These are phyloP conservation scores for Lophius piscatorius DNA, from an alignment of 2,113 vertebrate species.

Conservation along the genomic window DNA sequence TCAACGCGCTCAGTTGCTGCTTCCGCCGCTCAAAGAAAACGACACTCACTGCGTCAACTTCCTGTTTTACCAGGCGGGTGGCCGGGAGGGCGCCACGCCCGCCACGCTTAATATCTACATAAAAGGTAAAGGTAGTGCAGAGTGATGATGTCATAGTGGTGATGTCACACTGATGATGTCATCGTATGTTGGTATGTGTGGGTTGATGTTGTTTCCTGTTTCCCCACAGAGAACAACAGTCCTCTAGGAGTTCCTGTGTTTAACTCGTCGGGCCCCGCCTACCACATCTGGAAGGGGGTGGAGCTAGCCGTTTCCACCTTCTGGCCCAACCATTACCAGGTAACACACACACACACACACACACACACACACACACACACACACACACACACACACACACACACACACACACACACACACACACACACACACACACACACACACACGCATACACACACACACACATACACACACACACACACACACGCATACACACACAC, in stretches of 20 bases:
- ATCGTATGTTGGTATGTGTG: too few relatives aligned
- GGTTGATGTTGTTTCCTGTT: too few relatives aligned
- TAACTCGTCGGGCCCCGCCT: slow-evolving; percentile 86
- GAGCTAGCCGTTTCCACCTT: slow-evolving; percentile 96
- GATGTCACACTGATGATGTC: too few relatives aligned
- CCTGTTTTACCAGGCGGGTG: slow-evolving; percentile 88
- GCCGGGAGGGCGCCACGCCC: slow-evolving; percentile 83
- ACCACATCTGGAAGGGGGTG: slow-evolving; percentile 86
- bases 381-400: neutral
- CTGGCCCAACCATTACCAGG: slow-evolving; percentile 98
- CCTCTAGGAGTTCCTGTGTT: slow-evolving; percentile 89
- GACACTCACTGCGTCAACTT: slow-evolving; percentile 96
- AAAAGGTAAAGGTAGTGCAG: slow-evolving; percentile 75
- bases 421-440: too few relatives aligned
- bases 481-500: too few relatives aligned
- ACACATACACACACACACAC: too few relatives aligned
- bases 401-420: neutral
- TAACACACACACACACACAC: slow-evolving; percentile 58
- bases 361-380: neutral
- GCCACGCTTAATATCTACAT: slow-evolving; percentile 89
- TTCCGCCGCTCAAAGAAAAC: slow-evolving; percentile 93
- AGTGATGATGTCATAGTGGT: too few relatives aligned
- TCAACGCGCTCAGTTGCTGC: slow-evolving; percentile 87
- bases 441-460: too few relatives aligned
- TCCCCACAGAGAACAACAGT: slow-evolving; percentile 85